Evolutionary conservation across 53 echinoderm and acorn worm species (phyloP), one percentile per base, ranked within the genome.

Genomic region (Luidia sarsii): DNA sequence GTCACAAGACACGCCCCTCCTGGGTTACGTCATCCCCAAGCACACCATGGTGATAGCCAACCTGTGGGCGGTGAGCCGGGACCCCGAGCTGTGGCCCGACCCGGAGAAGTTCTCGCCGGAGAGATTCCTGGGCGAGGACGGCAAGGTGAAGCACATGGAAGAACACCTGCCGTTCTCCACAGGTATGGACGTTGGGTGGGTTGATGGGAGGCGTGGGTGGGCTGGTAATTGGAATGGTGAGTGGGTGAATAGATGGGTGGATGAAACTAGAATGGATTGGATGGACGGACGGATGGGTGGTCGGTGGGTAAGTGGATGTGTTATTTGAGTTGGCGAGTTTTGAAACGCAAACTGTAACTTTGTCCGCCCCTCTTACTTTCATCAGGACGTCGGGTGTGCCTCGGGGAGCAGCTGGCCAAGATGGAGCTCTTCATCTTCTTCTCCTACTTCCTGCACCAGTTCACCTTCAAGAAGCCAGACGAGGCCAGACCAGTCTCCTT

Each of bases 71-170:
- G 73, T 84, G 20, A 46, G 48, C 39, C 85, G 64, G 9, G 64
- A 64, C 39, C 64, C 74, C 7, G 48, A 64, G 14, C 31, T 74
- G 7, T 84, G 85, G 85, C 27, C 36, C 1, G 85, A 84, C 32
- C 84, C 84, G 24, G 84, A 83, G 13, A 71, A 60, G 19, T 83
- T 83, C 23, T 33, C 8, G 4, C 84, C 84, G 2, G 84, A 83
- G 36, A 57, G 84, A 22, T 83, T 83, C 31, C 59, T 83, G 36
- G 84, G 72, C 31, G 62, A 61, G 10, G 55, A 41, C 30, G 84
- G 70, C 6, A 36, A 48, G 22, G 21, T 84, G 1, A 50, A 28
- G 24, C 72, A 13, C 10, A 64, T 31, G 18, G 39, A 65, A 55
- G 71, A 63, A 24, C 41, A 43, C 21, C 28, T 83, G 31, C 71